Percentiles rank a stretch among this genome's conserved stretches.
phyloP scores from a whole-genome alignment of 2,797 vertebrate species.

The Eurystomus glaucurus region DNA sequence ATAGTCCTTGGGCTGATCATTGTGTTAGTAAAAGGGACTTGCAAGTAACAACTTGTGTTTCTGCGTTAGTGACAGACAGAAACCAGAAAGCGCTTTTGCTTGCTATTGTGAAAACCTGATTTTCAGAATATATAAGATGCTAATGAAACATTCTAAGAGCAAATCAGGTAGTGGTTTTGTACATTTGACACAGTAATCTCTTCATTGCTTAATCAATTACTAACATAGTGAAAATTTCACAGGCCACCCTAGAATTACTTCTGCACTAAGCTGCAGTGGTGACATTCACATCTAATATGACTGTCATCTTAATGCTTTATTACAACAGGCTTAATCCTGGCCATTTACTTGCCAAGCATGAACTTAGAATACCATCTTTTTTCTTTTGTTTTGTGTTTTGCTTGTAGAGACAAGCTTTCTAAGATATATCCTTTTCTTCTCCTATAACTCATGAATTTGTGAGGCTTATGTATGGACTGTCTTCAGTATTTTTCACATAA shows the following conservation, averaged over 20 bases:
- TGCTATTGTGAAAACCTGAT: not conserved
- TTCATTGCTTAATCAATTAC: not conserved
- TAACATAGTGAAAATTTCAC: not conserved
- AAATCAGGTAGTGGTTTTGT: not conserved
- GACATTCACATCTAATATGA: not conserved
- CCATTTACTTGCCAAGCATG: not conserved
- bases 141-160: not conserved
- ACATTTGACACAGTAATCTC: not conserved
- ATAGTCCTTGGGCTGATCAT: not conserved
- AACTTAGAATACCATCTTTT: not conserved
- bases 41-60: not conserved
- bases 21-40: not conserved
- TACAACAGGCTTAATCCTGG: not conserved
- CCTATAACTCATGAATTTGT: not conserved
- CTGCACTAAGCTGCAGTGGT: not conserved
- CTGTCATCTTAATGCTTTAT: not conserved
- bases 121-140: not conserved
- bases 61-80: not conserved
- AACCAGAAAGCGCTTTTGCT: not conserved
- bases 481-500: not conserved
- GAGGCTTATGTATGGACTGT: not conserved
- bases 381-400: not conserved
- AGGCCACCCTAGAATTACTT: not conserved
- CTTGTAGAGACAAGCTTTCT: not conserved
- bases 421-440: not conserved